A percentile compares a stretch with the other conserved stretches of the same genome.
Evolutionary conservation across 2,797 vertebrate genomes (phyloP).

Genomic region (Gambusia yucatana): DNA sequence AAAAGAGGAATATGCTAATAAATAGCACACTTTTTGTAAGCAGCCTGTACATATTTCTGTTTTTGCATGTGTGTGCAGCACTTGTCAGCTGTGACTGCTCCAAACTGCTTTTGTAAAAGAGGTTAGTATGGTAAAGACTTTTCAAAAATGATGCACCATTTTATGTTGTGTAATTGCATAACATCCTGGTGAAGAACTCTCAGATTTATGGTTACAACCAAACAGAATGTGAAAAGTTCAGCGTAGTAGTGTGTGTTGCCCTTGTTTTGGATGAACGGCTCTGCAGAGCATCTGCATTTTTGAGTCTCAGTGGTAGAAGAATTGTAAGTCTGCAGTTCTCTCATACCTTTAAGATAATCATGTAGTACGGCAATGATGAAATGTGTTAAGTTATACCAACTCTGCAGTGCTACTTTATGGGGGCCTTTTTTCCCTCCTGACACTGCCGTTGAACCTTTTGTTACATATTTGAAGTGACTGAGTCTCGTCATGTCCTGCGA

Average conservation of each 20-base stretch:
- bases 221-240: background rate
- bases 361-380: background rate
- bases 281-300: background rate
- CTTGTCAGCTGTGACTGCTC: too few relatives aligned
- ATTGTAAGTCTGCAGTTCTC: background rate
- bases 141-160: background rate
- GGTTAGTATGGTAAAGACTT: background rate
- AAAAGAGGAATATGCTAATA: background rate
- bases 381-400: background rate
- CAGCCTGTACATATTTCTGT: too few relatives aligned
- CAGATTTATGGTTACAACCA: background rate
- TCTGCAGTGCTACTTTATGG: background rate
- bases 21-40: background rate
- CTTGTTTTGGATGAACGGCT: background rate
- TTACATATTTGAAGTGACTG: background rate
- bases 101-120: too few relatives aligned
- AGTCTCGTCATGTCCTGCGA: slow-evolving; percentile 5
- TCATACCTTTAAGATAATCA: slow-evolving; percentile 1
- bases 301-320: background rate
- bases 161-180: background rate
- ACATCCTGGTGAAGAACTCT: background rate
- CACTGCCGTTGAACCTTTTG: background rate
- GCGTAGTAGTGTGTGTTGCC: background rate
- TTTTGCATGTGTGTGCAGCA: too few relatives aligned
- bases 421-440: background rate